Percentiles rank a stretch among this genome's conserved stretches.
Evolutionary conservation across 2,888 invertebrate genomes (phyloP).

Genomic region (Chironomus riparius): DNA sequence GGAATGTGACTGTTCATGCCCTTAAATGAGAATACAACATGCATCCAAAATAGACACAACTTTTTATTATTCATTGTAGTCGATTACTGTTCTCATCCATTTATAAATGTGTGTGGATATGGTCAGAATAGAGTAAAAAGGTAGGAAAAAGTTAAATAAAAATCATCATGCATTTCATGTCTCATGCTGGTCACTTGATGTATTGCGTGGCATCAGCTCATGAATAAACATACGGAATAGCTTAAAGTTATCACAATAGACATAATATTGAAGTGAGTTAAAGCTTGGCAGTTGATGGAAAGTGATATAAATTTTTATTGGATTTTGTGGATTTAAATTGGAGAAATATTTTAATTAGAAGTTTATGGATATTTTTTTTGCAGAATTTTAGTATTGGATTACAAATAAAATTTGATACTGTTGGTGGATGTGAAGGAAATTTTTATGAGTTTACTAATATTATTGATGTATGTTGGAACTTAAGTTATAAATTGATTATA

Average conservation of each 20-base stretch:
- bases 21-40: not conserved
- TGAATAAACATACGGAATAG: not conserved
- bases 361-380: not conserved
- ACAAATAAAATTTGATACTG: too few species aligned
- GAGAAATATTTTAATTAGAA: too few species aligned
- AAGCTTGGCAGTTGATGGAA: too few species aligned
- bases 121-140: not conserved
- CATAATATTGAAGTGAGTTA: too few species aligned
- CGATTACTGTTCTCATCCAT: not conserved
- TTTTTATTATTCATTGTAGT: conserved; percentile 12
- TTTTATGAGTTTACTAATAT: too few species aligned
- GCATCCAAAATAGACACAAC: not conserved
- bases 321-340: too few species aligned
- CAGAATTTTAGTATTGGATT: too few species aligned
- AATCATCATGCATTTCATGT: conserved; percentile 3
- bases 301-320: too few species aligned
- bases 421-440: too few species aligned
- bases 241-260: too few species aligned
- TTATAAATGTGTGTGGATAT: not conserved
- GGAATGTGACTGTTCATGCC: not conserved
- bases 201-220: not conserved
- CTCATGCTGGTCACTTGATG: not conserved
- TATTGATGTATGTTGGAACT: too few species aligned
- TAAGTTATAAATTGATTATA: too few species aligned
- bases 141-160: not conserved